A percentile compares a stretch with the other conserved stretches of the same genome.
Conservation (phyloP, 2,888 invertebrate species). For the Drosophila dives region DNA sequence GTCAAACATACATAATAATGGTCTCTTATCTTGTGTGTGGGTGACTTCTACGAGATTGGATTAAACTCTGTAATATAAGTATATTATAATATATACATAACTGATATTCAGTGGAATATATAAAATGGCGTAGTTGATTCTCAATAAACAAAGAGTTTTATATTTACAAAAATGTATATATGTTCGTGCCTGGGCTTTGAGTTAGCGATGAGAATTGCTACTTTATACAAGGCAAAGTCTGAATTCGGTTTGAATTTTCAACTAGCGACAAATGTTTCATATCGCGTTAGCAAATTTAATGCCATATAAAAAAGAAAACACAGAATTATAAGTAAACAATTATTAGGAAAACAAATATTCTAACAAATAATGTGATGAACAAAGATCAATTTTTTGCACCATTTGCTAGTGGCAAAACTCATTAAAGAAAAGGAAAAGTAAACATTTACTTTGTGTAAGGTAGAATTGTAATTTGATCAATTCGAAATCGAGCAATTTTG, state of each 20-base stretch:
- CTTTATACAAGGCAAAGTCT: constrained; percentile 43
- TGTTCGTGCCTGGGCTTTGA: background rate
- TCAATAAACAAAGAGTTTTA: constrained; percentile 54
- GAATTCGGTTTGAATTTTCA: constrained; percentile 6
- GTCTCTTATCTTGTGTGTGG: background rate
- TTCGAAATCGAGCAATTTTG: background rate
- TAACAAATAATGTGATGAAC: constrained; percentile 10
- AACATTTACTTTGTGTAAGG: background rate
- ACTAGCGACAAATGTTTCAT: constrained; percentile 22
- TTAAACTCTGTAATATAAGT: background rate
- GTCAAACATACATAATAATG: background rate
- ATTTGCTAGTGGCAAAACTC: background rate
- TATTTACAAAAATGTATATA: background rate
- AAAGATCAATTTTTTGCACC: constrained; percentile 8
- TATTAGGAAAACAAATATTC: constrained; percentile 18
- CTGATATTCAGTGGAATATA: constrained; percentile 24
- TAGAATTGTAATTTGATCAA: background rate
- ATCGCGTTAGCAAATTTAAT: constrained; percentile 6
- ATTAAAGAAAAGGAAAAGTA: constrained; percentile 4
- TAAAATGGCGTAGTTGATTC: constrained; percentile 58
- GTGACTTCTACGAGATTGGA: background rate
- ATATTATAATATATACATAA: constrained; percentile 7
- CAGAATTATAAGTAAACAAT: constrained; percentile 29
- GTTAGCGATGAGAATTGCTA: background rate
- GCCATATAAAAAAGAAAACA: background rate